Evolutionary conservation across 2,888 invertebrate species (phyloP).

Genomic region (Xanthia icteritia): DNA sequence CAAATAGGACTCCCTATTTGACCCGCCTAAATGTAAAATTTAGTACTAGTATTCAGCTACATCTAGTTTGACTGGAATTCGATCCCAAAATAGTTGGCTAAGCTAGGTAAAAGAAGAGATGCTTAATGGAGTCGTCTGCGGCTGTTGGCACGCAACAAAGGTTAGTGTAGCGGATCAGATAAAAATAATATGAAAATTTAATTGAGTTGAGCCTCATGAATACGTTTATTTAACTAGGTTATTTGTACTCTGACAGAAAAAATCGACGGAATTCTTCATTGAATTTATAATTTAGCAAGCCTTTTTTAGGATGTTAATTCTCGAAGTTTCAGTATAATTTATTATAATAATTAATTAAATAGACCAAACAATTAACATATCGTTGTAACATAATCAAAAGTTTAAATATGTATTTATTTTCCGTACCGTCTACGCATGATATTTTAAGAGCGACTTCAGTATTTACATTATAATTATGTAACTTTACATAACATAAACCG

Average conservation of each 20-base stretch:
- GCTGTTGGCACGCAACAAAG: neutral
- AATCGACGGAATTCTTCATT: neutral
- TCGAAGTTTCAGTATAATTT: slow-evolving; percentile 9
- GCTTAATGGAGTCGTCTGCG: slow-evolving; percentile 7
- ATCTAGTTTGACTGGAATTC: too few relatives aligned
- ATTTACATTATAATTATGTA: slow-evolving; percentile 11
- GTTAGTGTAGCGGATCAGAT: neutral
- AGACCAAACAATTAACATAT: neutral
- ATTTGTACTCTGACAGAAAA: neutral
- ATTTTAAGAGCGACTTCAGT: slow-evolving; percentile 2
- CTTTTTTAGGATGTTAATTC: neutral
- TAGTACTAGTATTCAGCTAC: too few relatives aligned
- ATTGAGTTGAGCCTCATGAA: neutral
- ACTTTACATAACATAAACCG: slow-evolving; percentile 19
- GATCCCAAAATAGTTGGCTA: neutral
- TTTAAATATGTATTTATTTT: slow-evolving; percentile 3
- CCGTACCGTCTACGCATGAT: neutral
- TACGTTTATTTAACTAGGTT: neutral
- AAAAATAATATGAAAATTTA: neutral
- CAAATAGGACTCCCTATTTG: too few relatives aligned
- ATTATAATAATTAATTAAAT: slow-evolving; percentile 8
- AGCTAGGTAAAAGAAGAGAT: neutral
- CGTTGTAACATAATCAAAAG: neutral
- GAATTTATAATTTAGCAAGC: neutral
- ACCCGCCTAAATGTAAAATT: too few relatives aligned